Percentiles rank a stretch among this genome's conserved stretches.
Conservation (phyloP, 2,888 invertebrate species). For the Drosophila dives region DNA sequence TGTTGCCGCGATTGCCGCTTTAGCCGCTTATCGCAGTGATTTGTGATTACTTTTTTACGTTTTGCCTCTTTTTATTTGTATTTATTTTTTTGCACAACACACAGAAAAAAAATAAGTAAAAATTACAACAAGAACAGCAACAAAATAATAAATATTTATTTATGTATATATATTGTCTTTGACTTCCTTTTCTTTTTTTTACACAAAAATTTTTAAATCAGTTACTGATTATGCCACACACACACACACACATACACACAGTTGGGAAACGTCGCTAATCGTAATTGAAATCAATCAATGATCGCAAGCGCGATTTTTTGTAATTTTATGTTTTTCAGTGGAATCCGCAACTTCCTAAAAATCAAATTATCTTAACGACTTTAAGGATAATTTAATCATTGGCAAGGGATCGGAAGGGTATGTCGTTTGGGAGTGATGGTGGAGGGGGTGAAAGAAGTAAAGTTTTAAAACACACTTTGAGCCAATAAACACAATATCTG, state of each 20-base stretch:
- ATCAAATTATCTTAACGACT: neutral
- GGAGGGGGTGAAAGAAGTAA: neutral
- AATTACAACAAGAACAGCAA: slow-evolving; percentile 39
- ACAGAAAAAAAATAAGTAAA: slow-evolving; percentile 46
- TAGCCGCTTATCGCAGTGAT: slow-evolving; percentile 72
- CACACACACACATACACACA: slow-evolving; percentile 10
- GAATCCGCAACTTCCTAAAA: neutral
- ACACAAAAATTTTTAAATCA: slow-evolving; percentile 51
- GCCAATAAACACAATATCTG: neutral
- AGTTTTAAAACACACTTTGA: neutral
- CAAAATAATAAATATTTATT: slow-evolving; percentile 26
- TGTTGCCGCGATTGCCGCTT: slow-evolving; percentile 40
- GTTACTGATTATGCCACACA: slow-evolving; percentile 31
- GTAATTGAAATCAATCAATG: slow-evolving; percentile 43
- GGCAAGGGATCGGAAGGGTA: neutral
- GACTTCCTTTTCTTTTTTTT: neutral
- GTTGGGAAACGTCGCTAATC: slow-evolving; percentile 15
- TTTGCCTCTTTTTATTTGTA: slow-evolving; percentile 18
- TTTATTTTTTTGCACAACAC: slow-evolving; percentile 23
- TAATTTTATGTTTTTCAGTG: neutral
- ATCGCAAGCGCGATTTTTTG: slow-evolving; percentile 27
- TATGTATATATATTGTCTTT: neutral
- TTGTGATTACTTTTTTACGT: slow-evolving; percentile 66
- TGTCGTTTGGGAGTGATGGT: neutral
- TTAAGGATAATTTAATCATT: neutral